phyloP scores from a whole-genome alignment of 2,888 invertebrate species.

The Limnephilus marmoratus region DNA sequence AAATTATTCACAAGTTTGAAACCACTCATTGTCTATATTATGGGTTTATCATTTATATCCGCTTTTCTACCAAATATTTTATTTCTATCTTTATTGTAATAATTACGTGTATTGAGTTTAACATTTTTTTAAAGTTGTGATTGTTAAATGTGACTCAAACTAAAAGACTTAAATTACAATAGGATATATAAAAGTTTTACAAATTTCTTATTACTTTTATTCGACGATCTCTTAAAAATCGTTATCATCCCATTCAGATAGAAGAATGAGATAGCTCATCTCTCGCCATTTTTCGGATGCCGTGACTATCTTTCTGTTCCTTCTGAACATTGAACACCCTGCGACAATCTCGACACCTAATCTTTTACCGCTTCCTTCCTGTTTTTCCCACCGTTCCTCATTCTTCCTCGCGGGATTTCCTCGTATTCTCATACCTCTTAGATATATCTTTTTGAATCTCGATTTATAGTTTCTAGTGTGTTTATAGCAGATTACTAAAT shows the following conservation, averaged over 20 bases:
- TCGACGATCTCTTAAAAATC: too few species aligned
- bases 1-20: too few species aligned
- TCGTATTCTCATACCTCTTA: neutral
- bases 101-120: too few species aligned
- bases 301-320: conserved; percentile 21
- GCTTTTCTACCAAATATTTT: too few species aligned
- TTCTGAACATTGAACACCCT: neutral
- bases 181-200: neutral
- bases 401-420: neutral
- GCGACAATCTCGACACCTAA: conserved; percentile 27
- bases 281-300: conserved; percentile 20
- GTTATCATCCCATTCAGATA: neutral
- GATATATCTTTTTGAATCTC: neutral
- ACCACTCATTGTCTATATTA: too few species aligned
- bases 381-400: neutral
- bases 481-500: neutral
- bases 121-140: too few species aligned
- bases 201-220: neutral
- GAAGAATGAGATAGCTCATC: conserved; percentile 21
- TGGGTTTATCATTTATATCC: too few species aligned
- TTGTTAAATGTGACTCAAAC: neutral
- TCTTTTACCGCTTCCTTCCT: conserved; percentile 38
- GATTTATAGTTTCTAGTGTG: neutral
- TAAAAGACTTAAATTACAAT: neutral
- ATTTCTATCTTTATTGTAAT: too few species aligned